phyloP scores from a whole-genome alignment of 2,888 invertebrate genomes.

The Oxyteleia sp. region DNA sequence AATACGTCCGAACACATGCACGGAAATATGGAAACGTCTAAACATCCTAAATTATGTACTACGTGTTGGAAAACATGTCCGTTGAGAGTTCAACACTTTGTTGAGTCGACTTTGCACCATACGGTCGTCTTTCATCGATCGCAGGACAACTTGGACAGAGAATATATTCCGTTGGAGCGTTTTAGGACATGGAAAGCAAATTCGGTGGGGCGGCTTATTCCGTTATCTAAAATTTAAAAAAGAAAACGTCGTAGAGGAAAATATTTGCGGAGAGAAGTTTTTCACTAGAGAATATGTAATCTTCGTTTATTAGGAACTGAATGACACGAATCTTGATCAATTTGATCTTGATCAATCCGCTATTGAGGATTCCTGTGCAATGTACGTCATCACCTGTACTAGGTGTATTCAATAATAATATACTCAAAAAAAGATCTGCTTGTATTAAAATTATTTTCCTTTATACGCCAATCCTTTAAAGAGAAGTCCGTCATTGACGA shows the following conservation, averaged over 20 bases:
- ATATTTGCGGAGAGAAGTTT: not conserved
- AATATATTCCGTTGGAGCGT: slow-evolving; percentile 57
- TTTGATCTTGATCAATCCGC: no score
- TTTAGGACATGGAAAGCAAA: slow-evolving; percentile 57
- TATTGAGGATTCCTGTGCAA: no score
- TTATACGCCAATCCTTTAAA: no score
- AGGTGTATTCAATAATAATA: no score
- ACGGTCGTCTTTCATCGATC: slow-evolving; percentile 71
- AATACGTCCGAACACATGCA: not conserved
- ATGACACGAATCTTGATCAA: not conserved
- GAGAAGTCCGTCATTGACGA: no score
- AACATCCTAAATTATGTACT: slow-evolving; percentile 34
- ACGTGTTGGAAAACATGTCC: slow-evolving; percentile 50
- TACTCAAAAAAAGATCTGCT: no score
- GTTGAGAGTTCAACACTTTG: slow-evolving; percentile 64
- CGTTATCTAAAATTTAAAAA: slow-evolving; percentile 30
- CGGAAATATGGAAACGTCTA: slow-evolving; percentile 22
- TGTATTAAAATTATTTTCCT: no score
- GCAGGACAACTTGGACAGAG: slow-evolving; percentile 70
- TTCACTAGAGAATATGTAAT: not conserved
- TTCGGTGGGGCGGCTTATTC: slow-evolving; percentile 35
- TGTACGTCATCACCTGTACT: no score
- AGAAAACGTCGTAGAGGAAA: not conserved
- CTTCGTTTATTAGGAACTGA: slow-evolving; percentile 12
- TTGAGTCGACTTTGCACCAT: slow-evolving; percentile 61